Evolutionary conservation across 2,113 vertebrate genomes (phyloP), one percentile per base, ranked within the genome.

Genomic region (Daboia siamensis): DNA sequence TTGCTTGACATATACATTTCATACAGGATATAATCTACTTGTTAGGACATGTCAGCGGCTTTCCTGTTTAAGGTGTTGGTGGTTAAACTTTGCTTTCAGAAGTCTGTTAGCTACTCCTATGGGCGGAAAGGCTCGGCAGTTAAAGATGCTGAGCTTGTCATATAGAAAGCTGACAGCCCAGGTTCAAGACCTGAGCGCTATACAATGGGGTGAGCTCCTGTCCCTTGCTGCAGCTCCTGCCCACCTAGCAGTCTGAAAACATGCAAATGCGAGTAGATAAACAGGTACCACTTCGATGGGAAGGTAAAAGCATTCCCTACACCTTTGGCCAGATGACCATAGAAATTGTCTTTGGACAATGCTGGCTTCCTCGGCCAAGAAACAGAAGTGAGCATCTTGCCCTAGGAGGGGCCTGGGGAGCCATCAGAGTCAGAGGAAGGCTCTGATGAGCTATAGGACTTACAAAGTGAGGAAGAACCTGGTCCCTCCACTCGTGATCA

Each of bases 161-260:
- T 69, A 12, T 69, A 69, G 64, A 69, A 69, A 69, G 5, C 29
- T 33, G 64, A 15, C 4, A 69, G 64, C 15, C 29, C 12, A n/a
- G 29, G 29, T 69, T 69, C 0, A 2, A 33, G 64, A 69, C 4
- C 29, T 0, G 1, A 69, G 2, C 0, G 1, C 12, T 33, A 12
- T 15, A 1, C 64, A 15, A 69, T 0, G 29, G 64, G 2, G 64
- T 69, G 64, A 69, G 29, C 29, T 69, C 29, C 29, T 29, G 0
- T 33, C n/a, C 29, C 64, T n/a, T n/a, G 64, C 12, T 12, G 9
- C 29, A n/a, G 64, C 29, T 69, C 29, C 64, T 69, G 29, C 64
- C 29, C 29, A 69, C 3, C 61, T 29, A 64, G 26, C 24, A 64
- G 26, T 29, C 1, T 1, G 3, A 29, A 69, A 64, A 1, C 61